These are phyloP conservation scores for Hemichromis elongatus DNA, from an alignment of 2,113 vertebrate genomes.

Conservation along the genomic window DNA sequence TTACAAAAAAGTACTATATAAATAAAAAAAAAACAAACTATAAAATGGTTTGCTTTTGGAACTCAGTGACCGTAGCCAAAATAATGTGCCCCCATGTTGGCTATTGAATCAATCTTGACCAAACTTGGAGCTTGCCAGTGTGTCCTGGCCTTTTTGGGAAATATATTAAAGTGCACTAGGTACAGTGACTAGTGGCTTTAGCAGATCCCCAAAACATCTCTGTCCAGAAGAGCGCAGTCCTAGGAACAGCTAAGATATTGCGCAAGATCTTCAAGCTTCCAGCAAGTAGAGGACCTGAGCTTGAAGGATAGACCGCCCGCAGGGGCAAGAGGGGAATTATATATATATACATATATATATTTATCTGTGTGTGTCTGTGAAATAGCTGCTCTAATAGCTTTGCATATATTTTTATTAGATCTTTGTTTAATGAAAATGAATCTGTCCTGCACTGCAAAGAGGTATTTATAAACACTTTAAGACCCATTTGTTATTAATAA, in stretches of 20 bases:
- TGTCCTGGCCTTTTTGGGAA: background rate
- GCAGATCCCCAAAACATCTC: too few species aligned
- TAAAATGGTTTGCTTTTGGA: background rate
- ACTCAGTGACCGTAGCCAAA: background rate
- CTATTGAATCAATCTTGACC: background rate
- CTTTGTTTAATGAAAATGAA: background rate
- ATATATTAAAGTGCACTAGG: background rate
- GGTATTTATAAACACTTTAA: background rate
- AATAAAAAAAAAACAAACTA: too few species aligned
- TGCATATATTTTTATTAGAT: background rate
- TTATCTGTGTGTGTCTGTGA: background rate
- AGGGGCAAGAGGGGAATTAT: too few species aligned
- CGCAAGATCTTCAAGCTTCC: too few species aligned
- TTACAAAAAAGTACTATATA: background rate
- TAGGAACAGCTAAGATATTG: too few species aligned
- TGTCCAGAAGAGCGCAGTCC: too few species aligned
- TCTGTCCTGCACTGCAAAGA: background rate
- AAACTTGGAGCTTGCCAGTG: background rate
- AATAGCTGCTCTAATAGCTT: background rate
- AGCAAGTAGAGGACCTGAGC: too few species aligned
- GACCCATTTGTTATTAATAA: constrained; percentile 4
- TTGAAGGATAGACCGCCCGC: too few species aligned
- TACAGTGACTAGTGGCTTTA: too few species aligned
- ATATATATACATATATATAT: background rate
- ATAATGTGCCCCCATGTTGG: background rate